Evolutionary conservation across 2,888 invertebrate species (phyloP), one percentile per base, ranked within the genome.

Genomic region (Melieria picta): DNA sequence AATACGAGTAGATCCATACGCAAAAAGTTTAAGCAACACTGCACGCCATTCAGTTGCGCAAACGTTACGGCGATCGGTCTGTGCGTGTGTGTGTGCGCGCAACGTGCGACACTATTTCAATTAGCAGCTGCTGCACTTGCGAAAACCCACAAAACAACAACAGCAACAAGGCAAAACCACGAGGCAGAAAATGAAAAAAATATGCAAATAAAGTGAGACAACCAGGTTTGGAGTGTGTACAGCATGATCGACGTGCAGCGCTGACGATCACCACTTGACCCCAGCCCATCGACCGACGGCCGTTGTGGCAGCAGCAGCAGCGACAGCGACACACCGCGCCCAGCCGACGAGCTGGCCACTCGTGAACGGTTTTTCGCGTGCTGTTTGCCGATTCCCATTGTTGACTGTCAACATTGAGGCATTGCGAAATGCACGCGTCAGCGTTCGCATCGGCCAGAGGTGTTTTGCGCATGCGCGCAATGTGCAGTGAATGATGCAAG

Each of bases 41-140:
- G 62, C 9, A 43, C 10, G n/a, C 50, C 10, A 13, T 9, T 13
- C 43, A 7, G 78, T 80, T 81, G 81, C 80, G 80, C 80, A 80
- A 81, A 81, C 80, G 30, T 30, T 30, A 30, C 30, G 30, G 30
- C 30, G 30, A 30, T 30, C 30, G 30, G 30, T 81, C 80, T 79
- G 80, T 79, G n/a, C n/a, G 75, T 50, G 79, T 75, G 80, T 81
- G 82, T 81, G 83, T 77, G 71, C 81, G 77, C 77, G 76, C 77
- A 80, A 69, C 47, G 43, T 65, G 74, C 78, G 78, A 80, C 81
- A 80, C 81, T 81, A 79, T 82, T 80, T 82, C 82, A 83, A 84
- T 83, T 83, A 83, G 84, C 77, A 73, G 72, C 69, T 76, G 68
- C 80, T 80, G 79, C 80, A 80, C 68, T 58, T 80, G 80, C 78